A percentile compares a stretch with the other conserved stretches of the same genome.
Evolutionary conservation across 2,797 vertebrate species (phyloP).

Genomic region (Tragelaphus eurycerus): DNA sequence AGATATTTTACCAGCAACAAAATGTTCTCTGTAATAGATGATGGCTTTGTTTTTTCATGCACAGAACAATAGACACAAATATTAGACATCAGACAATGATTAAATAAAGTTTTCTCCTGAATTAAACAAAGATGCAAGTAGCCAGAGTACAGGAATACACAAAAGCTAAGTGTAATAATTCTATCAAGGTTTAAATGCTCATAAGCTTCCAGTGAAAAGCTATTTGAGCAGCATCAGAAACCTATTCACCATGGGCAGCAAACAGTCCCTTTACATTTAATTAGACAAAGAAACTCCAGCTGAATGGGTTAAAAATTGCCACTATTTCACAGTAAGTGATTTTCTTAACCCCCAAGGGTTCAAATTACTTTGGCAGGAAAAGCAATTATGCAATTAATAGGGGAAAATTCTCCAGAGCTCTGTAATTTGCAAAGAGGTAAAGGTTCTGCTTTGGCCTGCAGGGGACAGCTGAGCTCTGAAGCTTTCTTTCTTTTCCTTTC

Average conservation of each 20-base stretch:
- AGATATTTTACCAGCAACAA: slow-evolving; percentile 19
- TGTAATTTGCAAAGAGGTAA: slow-evolving; percentile 78
- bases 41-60: neutral
- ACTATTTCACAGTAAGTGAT: slow-evolving; percentile 80
- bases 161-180: slow-evolving; percentile 10
- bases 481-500: slow-evolving; percentile 18
- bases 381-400: slow-evolving; percentile 84
- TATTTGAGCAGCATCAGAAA: neutral
- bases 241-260: neutral
- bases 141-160: neutral
- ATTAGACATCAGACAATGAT: slow-evolving; percentile 18
- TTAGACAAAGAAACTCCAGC: slow-evolving; percentile 73
- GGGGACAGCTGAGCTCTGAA: slow-evolving; percentile 74
- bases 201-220: neutral
- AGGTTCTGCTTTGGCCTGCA: slow-evolving; percentile 71
- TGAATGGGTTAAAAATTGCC: slow-evolving; percentile 84
- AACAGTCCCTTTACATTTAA: slow-evolving; percentile 74
- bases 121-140: neutral
- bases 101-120: slow-evolving; percentile 30
- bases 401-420: slow-evolving; percentile 77
- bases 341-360: slow-evolving; percentile 82
- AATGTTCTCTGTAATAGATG: neutral
- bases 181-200: neutral
- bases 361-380: slow-evolving; percentile 80
- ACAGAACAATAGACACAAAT: neutral